Conservation (phyloP, 2,888 invertebrate genomes). For the Venustoraphidia nigricollis region DNA sequence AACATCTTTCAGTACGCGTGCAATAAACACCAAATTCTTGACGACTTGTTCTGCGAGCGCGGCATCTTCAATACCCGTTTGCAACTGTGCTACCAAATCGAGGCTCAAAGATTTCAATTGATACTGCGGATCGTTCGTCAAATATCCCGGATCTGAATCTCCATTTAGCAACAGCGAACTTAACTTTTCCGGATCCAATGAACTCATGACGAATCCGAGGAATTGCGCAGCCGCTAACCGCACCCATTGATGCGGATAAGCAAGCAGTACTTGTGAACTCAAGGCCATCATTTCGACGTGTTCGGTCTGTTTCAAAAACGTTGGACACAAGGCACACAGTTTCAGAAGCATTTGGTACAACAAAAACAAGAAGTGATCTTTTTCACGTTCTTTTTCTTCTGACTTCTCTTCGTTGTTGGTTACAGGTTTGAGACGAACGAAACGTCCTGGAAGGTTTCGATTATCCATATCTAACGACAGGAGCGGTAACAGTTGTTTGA, state of each 20-base stretch:
- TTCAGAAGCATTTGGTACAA: conserved; percentile 54
- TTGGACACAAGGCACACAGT: conserved; percentile 45
- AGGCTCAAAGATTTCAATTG: conserved; percentile 50
- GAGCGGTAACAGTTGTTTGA: conserved; percentile 45
- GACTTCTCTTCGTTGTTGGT: conserved; percentile 14
- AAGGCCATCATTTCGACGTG: conserved; percentile 43
- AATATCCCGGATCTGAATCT: conserved; percentile 20
- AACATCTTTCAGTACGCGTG: conserved; percentile 46
- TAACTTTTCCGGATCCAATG: conserved; percentile 44
- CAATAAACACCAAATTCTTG: conserved; percentile 52
- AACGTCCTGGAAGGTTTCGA: conserved; percentile 33
- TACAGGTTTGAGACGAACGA: conserved; percentile 35
- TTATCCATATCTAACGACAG: conserved; percentile 16
- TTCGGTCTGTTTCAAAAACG: conserved; percentile 34
- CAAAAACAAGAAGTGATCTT: conserved; percentile 63
- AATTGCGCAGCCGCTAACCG: conserved; percentile 62
- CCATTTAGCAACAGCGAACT: conserved; percentile 29
- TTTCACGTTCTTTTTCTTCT: conserved; percentile 43
- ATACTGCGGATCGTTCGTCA: conserved; percentile 44
- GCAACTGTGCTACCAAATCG: conserved; percentile 61
- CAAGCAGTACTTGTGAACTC: conserved; percentile 53
- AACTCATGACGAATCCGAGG: conserved; percentile 52
- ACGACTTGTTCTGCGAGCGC: conserved; percentile 61
- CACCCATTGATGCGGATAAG: conserved; percentile 79
- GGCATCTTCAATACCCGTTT: conserved; percentile 45